A percentile compares a stretch with the other conserved stretches of the same genome.
Conservation (phyloP, 2,888 invertebrate genomes). For the Dasypolia templi region DNA sequence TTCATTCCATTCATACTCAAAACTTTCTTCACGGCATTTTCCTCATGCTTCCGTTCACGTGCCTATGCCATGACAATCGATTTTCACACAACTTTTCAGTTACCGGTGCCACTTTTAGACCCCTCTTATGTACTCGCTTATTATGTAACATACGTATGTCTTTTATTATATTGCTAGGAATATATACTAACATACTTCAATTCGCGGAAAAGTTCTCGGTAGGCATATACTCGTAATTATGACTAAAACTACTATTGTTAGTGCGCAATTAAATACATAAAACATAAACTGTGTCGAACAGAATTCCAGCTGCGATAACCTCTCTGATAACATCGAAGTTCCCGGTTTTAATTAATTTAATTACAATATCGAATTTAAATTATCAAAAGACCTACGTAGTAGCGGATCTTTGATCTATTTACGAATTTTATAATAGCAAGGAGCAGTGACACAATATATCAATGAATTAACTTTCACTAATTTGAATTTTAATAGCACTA, state of each 20-base stretch:
- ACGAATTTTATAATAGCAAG: conserved; percentile 55
- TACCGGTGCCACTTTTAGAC: too few species aligned
- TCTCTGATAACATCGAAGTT: conserved; percentile 62
- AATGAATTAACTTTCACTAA: conserved; percentile 79
- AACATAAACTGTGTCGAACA: conserved; percentile 51
- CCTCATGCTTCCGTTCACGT: too few species aligned
- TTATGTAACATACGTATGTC: too few species aligned
- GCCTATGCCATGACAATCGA: too few species aligned
- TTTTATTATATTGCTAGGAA: not conserved
- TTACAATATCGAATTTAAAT: conserved; percentile 44
- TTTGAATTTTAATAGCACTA: conserved; percentile 80
- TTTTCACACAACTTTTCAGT: too few species aligned
- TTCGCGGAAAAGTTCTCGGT: conserved; percentile 1
- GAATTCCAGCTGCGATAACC: conserved; percentile 65
- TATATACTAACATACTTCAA: not conserved
- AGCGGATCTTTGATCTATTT: conserved; percentile 56
- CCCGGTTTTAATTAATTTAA: conserved; percentile 60
- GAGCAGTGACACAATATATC: conserved; percentile 66
- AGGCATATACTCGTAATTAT: conserved; percentile 1
- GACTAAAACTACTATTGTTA: conserved; percentile 23
- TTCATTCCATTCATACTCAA: too few species aligned
- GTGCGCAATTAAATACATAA: conserved; percentile 37
- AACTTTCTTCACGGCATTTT: too few species aligned
- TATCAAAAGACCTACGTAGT: conserved; percentile 24
- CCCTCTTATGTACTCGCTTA: too few species aligned